These are phyloP conservation scores for Habroteleia sp. DNA, from an alignment of 2,888 invertebrate species.

Conservation along the genomic window DNA sequence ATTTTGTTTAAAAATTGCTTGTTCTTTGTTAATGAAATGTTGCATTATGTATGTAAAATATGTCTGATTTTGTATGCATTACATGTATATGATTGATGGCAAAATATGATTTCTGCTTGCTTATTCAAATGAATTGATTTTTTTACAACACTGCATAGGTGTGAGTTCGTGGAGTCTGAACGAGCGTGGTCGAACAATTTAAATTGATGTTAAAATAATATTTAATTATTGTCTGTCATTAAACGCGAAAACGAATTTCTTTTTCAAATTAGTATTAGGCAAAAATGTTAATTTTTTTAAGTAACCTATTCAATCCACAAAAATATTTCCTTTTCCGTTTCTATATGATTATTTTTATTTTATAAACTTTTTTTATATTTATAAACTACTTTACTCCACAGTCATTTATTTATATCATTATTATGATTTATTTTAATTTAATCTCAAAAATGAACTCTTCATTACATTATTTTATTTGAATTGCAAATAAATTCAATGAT, in stretches of 20 bases:
- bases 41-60: constrained; percentile 26
- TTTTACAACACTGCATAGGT: constrained; percentile 18
- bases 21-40: neutral
- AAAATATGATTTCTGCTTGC: constrained; percentile 31
- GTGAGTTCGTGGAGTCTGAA: constrained; percentile 1
- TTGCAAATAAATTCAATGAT: too few relatives aligned
- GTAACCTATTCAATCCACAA: too few relatives aligned
- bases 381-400: too few relatives aligned
- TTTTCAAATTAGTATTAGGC: constrained; percentile 29
- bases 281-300: neutral
- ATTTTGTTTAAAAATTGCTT: constrained; percentile 1
- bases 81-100: constrained; percentile 14
- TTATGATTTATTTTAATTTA: too few relatives aligned
- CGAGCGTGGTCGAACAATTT: constrained; percentile 9
- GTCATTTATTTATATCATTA: too few relatives aligned
- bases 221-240: constrained; percentile 37
- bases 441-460: too few relatives aligned
- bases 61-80: constrained; percentile 19
- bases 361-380: too few relatives aligned
- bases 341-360: neutral
- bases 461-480: too few relatives aligned
- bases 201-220: constrained; percentile 22
- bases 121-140: constrained; percentile 16
- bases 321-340: too few relatives aligned
- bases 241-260: constrained; percentile 8